Conservation (phyloP, 1,140 invertebrate species). For the Bombus fervidus region DNA sequence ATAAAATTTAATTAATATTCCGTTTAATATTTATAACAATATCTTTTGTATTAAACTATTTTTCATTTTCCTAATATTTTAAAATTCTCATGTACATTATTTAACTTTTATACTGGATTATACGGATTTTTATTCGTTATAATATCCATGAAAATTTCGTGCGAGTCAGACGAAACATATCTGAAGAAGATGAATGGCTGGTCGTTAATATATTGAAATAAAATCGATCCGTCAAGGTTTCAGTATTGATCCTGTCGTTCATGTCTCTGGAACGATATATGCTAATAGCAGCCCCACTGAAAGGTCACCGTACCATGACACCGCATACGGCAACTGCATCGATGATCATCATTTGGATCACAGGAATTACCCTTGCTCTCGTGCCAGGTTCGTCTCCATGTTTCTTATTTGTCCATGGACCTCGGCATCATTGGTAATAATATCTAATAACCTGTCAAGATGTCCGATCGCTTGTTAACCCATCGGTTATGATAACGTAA, state of each 20-base stretch:
- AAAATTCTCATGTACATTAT: too few relatives aligned
- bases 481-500: constrained; percentile 26
- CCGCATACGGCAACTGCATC: constrained; percentile 82
- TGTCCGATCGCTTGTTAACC: constrained; percentile 12
- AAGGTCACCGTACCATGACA: constrained; percentile 84
- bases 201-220: constrained; percentile 15
- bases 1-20: too few relatives aligned
- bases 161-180: not conserved
- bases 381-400: constrained; percentile 83
- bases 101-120: too few relatives aligned
- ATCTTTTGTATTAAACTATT: too few relatives aligned
- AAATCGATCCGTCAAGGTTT: constrained; percentile 81
- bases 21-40: too few relatives aligned
- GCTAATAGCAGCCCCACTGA: constrained; percentile 87
- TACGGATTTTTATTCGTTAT: not conserved
- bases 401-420: not conserved
- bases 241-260: constrained; percentile 89
- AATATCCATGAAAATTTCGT: not conserved
- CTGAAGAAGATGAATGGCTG: not conserved
- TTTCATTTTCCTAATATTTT: too few relatives aligned
- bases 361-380: constrained; percentile 85
- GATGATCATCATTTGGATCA: constrained; percentile 86
- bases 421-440: constrained; percentile 4
- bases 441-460: constrained; percentile 42
- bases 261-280: constrained; percentile 90